Base-by-base conservation (phyloP, 2,888 invertebrate genomes). In the Ceraclea dissimilis region DNA sequence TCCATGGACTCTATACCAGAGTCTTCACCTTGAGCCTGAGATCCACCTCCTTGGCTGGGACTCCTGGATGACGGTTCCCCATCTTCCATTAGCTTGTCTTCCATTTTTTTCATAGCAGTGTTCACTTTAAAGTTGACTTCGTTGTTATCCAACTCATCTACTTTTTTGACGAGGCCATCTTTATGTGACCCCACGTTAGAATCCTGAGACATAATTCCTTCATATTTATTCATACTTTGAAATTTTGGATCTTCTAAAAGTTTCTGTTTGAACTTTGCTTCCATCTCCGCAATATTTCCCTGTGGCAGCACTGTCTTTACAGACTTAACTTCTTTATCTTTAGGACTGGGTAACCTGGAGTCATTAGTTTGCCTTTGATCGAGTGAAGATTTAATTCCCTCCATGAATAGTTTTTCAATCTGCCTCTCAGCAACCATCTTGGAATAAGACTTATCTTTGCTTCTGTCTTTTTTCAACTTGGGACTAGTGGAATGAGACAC, bases 1-100 rank as follows among this genome's bases (percentile, higher is more conserved):
- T 93, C 93, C 93, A 93, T 92, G 34, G 91, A 91, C 70, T 93
- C 93, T 56, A 93, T 93, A 16, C 93, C 93, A 56, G 92, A 92
- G 71, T 93, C 92, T 68, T 93, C 93, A 47, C 91, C 91, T 66
- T 86, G 86, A 39, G 78, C 76, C 62, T 78, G 78, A 19, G 75
- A 74, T 64, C 71, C 71, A 56, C 78, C 78, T 17, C 81, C 81
- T 43, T 63, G 60, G 47, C 59, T 59, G 34, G 60, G 60, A 22
- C 60, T 58, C 64, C 52, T 54, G 31, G 58, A 60, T 26, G 54
- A 54, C 19, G 58, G 49, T 39, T 52, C 21, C 21, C 55, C 19
- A 13, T 61, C 61, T 39, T 61, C 58, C 18, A 51, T 55, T 33
- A 59, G 19, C 22, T 56, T 31, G 10, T 56, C 58, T 18, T 55